Evolutionary conservation across 2,797 vertebrate genomes (phyloP).

Genomic region (Aplochiton taeniatus): DNA sequence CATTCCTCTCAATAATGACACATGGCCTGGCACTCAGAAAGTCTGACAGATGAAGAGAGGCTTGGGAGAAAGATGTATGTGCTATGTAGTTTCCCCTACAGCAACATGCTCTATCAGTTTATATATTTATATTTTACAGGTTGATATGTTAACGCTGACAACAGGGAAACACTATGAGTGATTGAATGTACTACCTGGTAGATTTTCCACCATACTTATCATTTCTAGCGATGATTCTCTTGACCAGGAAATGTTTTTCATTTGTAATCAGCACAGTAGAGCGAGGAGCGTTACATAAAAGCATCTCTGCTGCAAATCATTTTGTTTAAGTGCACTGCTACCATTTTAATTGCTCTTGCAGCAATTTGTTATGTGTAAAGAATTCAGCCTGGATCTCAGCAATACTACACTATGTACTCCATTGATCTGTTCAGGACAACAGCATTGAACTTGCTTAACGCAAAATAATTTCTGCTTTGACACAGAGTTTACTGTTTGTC

Average conservation of each 20-base stretch:
- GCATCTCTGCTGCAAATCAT: no score
- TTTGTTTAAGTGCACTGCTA: no score
- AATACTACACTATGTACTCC: no score
- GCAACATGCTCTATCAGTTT: background rate
- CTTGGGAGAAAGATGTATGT: conserved; percentile 37
- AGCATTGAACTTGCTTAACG: conserved; percentile 7
- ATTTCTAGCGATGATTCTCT: background rate
- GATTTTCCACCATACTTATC: conserved; percentile 8
- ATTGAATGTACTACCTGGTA: background rate
- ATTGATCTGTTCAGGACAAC: no score
- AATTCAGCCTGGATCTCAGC: no score
- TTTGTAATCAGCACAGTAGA: background rate
- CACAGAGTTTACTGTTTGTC: conserved; percentile 41
- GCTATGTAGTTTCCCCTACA: conserved; percentile 10
- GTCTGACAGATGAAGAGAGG: conserved; percentile 25
- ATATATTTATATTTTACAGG: background rate
- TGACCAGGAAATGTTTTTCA: background rate
- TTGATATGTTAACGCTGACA: conserved; percentile 17
- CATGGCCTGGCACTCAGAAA: conserved; percentile 35
- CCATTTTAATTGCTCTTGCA: no score
- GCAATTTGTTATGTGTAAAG: no score
- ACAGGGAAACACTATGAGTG: background rate
- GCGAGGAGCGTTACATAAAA: no score
- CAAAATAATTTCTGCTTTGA: conserved; percentile 37
- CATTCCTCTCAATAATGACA: conserved; percentile 32